Percentiles rank a stretch among this genome's conserved stretches.
Conservation (phyloP, 2,888 invertebrate genomes). For the Arctia plantaginis region DNA sequence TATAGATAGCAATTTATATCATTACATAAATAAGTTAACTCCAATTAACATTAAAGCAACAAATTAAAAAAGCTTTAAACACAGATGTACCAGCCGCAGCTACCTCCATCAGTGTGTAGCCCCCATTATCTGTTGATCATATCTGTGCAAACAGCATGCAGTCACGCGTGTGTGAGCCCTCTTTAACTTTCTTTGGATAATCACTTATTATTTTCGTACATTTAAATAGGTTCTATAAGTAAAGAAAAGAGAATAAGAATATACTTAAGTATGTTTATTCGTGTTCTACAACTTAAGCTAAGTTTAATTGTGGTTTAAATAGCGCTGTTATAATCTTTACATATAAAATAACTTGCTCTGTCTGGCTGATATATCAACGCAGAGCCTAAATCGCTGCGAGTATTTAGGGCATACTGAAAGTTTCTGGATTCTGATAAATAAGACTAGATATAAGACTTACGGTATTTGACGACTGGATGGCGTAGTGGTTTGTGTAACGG, state of each 20-base stretch:
- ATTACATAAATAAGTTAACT: neutral
- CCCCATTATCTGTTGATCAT: constrained; percentile 57
- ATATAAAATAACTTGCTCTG: too few species aligned
- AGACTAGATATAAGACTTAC: too few species aligned
- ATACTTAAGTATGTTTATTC: neutral
- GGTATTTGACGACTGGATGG: too few species aligned
- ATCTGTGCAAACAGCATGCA: constrained; percentile 65
- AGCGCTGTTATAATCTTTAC: neutral
- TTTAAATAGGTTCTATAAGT: constrained; percentile 25
- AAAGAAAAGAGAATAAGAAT: constrained; percentile 2
- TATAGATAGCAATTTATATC: neutral
- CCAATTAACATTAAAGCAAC: neutral
- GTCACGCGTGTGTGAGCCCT: constrained; percentile 66
- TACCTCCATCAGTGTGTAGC: constrained; percentile 30
- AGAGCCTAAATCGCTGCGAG: too few species aligned
- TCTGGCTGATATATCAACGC: too few species aligned
- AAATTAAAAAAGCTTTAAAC: neutral
- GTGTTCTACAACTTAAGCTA: neutral
- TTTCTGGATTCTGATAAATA: too few species aligned
- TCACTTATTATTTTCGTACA: constrained; percentile 48
- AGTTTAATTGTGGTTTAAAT: neutral
- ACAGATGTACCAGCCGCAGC: constrained; percentile 25
- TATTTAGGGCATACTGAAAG: too few species aligned
- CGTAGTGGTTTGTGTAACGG: too few species aligned
- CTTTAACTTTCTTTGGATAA: constrained; percentile 59